phyloP scores from a whole-genome alignment of 2,113 vertebrate genomes.

The Peucedramus taeniatus region DNA sequence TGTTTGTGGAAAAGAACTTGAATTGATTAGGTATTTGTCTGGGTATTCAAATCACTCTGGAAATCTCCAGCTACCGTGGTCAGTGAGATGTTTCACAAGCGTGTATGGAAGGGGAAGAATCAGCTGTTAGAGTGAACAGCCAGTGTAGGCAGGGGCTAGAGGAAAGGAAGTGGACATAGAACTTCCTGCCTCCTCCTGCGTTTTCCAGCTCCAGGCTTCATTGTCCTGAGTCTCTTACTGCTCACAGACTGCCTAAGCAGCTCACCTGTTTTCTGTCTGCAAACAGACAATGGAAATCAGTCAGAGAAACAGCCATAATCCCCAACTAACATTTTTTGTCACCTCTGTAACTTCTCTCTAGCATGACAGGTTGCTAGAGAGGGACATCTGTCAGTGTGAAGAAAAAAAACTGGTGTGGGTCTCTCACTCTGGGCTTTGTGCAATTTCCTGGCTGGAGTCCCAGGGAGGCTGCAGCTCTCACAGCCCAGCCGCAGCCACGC shows the following conservation, averaged over 20 bases:
- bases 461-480: background rate
- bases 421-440: background rate
- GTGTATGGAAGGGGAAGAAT: background rate
- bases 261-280: background rate
- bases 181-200: background rate
- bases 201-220: background rate
- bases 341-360: background rate
- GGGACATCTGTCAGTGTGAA: background rate
- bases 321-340: background rate
- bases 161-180: background rate
- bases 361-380: background rate
- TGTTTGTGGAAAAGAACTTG: background rate
- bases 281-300: background rate
- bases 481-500: background rate
- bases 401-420: background rate
- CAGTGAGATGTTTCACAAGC: background rate
- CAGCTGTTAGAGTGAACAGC: background rate
- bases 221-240: background rate
- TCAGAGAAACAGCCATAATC: background rate
- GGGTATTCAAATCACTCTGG: background rate
- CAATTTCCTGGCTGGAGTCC: slow-evolving; percentile 14
- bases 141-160: background rate
- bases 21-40: background rate
- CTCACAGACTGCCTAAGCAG: background rate
- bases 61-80: background rate